Evolutionary conservation across 2,888 invertebrate genomes (phyloP).

Genomic region (Ichneumon xanthorius): DNA sequence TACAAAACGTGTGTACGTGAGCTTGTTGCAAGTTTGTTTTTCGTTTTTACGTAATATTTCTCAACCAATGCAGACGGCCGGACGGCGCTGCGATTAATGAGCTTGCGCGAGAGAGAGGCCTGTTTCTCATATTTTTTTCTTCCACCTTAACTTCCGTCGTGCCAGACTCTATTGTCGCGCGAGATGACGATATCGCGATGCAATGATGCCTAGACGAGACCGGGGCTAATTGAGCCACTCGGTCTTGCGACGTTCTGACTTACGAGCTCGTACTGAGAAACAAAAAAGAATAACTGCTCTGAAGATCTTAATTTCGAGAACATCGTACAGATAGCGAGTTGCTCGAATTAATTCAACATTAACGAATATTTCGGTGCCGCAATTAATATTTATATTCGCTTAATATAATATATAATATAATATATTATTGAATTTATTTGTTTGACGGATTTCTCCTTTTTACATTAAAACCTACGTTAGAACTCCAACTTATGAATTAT

Average conservation of each 20-base stretch:
- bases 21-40: slow-evolving; percentile 11
- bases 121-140: neutral
- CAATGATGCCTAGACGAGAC: neutral
- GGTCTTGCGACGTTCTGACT: neutral
- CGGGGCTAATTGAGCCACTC: neutral
- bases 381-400: neutral
- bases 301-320: neutral
- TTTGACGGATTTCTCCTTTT: no score
- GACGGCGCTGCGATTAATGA: neutral
- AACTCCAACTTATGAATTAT: no score
- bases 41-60: slow-evolving; percentile 7
- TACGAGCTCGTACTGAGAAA: neutral
- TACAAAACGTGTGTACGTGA: slow-evolving; percentile 2
- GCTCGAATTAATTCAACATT: neutral
- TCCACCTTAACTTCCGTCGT: neutral
- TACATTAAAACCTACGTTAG: no score
- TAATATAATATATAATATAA: no score
- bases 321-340: neutral
- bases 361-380: neutral
- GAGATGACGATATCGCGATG: neutral
- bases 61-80: neutral
- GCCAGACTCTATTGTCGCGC: neutral
- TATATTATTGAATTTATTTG: no score
- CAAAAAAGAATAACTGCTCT: neutral
- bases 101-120: neutral